Base-by-base conservation (phyloP, 2,888 invertebrate species). In the Hirtodrosophila histrioides region DNA sequence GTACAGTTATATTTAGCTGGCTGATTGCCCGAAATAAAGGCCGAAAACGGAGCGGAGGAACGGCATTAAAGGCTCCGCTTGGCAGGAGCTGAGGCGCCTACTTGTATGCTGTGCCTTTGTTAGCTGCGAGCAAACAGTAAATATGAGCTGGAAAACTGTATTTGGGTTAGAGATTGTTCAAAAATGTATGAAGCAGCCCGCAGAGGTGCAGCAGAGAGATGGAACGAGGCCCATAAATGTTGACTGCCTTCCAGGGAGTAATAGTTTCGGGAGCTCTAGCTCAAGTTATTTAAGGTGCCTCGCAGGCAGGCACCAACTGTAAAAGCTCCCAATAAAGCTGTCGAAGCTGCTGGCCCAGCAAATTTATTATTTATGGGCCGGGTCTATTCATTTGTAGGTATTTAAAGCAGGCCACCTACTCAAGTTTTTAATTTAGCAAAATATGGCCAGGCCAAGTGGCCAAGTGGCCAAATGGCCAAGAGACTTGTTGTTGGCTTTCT, bases 101-200 rank as follows among this genome's bases (percentile, higher is more conserved):
- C 41, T 60, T 58, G 58, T 50, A 37, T 29, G 61, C 57, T 44
- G 9, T 44, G 57, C 44, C 62, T 71, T 81, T 84, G 69, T 70
- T 70, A 36, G 65, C 66, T 65, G 51, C 57, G 29, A 61, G 55
- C 46, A 61, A 50, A 67, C 76, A 45, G 71, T 69, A 78, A 82
- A 71, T 69, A 68, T 75, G 58, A 79, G 78, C 70, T 56, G 49
- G 65, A 57, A 72, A 86, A 75, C 69, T 69, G 70, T 72, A 88
- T 88, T 88, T 85, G 78, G 88, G 88, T 85, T 86, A 83, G 84
- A 57, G 80, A 86, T 88, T 88, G 88, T 70, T 88, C 74, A 88
- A 88, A 88, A 79, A 88, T 88, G 54, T 74, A 85, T 83, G 65
- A 71, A 63, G 46, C 7, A 57, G 27, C 17, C 3, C 9, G 36